phyloP scores from a whole-genome alignment of 2,113 vertebrate species.

The Corythornis cristatus region DNA sequence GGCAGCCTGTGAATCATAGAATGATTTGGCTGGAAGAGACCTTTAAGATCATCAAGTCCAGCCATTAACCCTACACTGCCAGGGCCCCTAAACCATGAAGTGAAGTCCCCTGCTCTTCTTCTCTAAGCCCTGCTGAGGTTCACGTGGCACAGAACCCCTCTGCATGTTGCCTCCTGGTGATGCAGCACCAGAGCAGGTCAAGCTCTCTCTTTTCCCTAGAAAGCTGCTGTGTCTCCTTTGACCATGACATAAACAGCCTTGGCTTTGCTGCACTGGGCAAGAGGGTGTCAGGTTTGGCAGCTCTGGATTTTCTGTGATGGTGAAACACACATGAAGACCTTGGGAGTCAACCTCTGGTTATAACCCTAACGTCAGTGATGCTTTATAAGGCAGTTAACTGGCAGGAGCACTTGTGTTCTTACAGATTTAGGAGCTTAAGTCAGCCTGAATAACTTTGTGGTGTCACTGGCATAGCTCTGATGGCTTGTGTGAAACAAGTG shows the following conservation, averaged over 20 bases:
- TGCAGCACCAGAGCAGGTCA: background rate
- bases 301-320: background rate
- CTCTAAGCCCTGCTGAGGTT: background rate
- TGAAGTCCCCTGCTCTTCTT: background rate
- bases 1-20: background rate
- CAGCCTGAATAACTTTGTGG: background rate
- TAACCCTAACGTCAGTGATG: background rate
- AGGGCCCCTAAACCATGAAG: background rate
- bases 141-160: background rate
- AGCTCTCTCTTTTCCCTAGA: background rate
- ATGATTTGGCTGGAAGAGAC: no score
- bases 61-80: no score
- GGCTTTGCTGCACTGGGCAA: background rate
- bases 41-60: no score
- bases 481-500: background rate
- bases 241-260: background rate
- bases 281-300: background rate
- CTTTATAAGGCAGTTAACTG: background rate
- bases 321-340: background rate
- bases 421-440: background rate
- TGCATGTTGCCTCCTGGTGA: rapidly evolving
- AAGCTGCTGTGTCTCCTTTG: background rate
- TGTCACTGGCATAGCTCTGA: background rate
- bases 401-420: background rate
- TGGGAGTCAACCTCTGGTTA: background rate